A percentile compares a stretch with the other conserved stretches of the same genome.
Evolutionary conservation across 1,140 invertebrate genomes (phyloP).

Genomic region (Pseudobourletiella spinata): DNA sequence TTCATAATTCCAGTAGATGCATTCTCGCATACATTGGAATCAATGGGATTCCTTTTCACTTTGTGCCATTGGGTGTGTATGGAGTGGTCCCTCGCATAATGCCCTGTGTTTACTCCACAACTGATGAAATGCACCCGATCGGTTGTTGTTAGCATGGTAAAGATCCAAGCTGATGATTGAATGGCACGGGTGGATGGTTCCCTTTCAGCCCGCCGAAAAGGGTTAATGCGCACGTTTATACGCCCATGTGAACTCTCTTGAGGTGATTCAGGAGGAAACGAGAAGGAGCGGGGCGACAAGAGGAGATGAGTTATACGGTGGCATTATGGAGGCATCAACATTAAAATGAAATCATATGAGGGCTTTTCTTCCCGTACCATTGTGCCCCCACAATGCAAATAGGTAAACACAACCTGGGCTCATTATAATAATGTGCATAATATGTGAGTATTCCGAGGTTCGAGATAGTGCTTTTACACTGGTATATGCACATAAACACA

Average conservation of each 20-base stretch:
- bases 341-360: conserved; percentile 8
- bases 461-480: too few relatives aligned
- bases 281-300: too few relatives aligned
- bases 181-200: neutral
- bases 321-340: neutral
- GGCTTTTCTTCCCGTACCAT: neutral
- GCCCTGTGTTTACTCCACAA: neutral
- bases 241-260: neutral
- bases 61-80: neutral
- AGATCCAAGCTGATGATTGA: neutral
- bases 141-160: neutral
- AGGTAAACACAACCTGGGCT: neutral
- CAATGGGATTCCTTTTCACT: neutral
- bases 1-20: too few relatives aligned
- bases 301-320: conserved; percentile 2
- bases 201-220: neutral
- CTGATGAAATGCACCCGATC: neutral
- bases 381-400: neutral
- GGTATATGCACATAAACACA: too few relatives aligned
- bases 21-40: neutral
- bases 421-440: neutral
- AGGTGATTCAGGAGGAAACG: neutral
- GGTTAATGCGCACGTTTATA: neutral
- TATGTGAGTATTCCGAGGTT: neutral
- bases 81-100: neutral